Conservation (phyloP, 2,797 vertebrate genomes). For the Danio kyathit region DNA sequence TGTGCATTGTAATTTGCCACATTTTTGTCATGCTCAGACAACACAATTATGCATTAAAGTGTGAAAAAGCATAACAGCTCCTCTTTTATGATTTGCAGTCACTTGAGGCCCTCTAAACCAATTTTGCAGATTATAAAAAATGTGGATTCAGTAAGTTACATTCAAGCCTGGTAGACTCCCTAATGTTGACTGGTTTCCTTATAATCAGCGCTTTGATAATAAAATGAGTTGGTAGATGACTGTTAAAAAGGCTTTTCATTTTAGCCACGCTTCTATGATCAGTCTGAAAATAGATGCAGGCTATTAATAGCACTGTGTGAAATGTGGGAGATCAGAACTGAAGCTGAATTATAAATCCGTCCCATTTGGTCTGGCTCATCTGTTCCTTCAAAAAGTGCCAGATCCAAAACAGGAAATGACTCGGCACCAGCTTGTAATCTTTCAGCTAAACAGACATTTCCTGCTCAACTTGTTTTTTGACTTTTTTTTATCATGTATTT, state of each 20-base stretch:
- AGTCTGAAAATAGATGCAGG: conserved; percentile 44
- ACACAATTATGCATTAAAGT: too few relatives aligned
- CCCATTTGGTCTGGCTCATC: conserved; percentile 46
- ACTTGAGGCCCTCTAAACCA: too few relatives aligned
- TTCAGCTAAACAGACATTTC: conserved; percentile 71
- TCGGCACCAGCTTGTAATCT: conserved; percentile 66
- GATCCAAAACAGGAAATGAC: conserved; percentile 71
- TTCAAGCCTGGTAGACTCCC: neutral
- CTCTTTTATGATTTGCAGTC: too few relatives aligned
- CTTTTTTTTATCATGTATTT: conserved; percentile 49
- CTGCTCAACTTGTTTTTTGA: conserved; percentile 65
- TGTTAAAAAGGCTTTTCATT: neutral
- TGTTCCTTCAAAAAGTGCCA: conserved; percentile 50
- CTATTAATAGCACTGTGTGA: conserved; percentile 60
- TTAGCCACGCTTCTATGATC: conserved; percentile 42
- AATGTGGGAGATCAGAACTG: conserved; percentile 31
- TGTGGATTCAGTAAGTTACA: neutral
- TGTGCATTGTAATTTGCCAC: too few relatives aligned
- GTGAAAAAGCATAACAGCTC: too few relatives aligned
- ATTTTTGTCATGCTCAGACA: too few relatives aligned
- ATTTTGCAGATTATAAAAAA: too few relatives aligned
- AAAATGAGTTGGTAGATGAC: conserved; percentile 3
- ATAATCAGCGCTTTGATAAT: neutral
- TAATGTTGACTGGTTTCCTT: neutral
- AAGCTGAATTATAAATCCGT: conserved; percentile 52